phyloP scores from a whole-genome alignment of 2,888 invertebrate genomes.

The Lasioglossum malachurum region DNA sequence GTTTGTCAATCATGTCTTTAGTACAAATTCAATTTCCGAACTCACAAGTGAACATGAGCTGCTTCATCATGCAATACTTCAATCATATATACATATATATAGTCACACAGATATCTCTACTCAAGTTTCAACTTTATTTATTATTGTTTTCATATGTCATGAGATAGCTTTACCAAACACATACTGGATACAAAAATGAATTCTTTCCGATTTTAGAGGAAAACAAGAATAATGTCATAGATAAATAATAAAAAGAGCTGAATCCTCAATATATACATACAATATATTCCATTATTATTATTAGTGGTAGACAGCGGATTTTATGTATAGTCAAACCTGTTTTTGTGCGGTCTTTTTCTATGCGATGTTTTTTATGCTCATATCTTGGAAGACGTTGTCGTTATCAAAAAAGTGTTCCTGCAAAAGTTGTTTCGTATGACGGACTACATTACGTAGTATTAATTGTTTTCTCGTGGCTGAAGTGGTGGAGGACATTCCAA shows the following conservation, averaged over 20 bases:
- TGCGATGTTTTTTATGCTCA: too few relatives aligned
- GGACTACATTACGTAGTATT: too few relatives aligned
- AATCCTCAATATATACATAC: neutral
- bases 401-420: too few relatives aligned
- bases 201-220: constrained; percentile 1
- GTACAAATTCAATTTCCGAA: neutral
- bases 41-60: constrained; percentile 13
- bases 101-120: constrained; percentile 18
- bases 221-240: neutral
- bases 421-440: too few relatives aligned
- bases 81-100: too few relatives aligned
- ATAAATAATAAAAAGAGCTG: neutral
- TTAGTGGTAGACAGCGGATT: neutral
- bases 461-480: too few relatives aligned
- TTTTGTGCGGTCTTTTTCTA: too few relatives aligned
- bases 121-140: constrained; percentile 18
- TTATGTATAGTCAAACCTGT: too few relatives aligned
- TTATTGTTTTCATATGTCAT: constrained; percentile 9
- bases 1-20: constrained; percentile 10
- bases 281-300: neutral
- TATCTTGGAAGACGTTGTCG: too few relatives aligned
- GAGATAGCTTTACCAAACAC: constrained; percentile 21
- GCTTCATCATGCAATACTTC: constrained; percentile 44
- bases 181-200: neutral
- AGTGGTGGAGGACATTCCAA: too few relatives aligned